phyloP scores from a whole-genome alignment of 1,140 invertebrate genomes.

The Diachasma alloeum region DNA sequence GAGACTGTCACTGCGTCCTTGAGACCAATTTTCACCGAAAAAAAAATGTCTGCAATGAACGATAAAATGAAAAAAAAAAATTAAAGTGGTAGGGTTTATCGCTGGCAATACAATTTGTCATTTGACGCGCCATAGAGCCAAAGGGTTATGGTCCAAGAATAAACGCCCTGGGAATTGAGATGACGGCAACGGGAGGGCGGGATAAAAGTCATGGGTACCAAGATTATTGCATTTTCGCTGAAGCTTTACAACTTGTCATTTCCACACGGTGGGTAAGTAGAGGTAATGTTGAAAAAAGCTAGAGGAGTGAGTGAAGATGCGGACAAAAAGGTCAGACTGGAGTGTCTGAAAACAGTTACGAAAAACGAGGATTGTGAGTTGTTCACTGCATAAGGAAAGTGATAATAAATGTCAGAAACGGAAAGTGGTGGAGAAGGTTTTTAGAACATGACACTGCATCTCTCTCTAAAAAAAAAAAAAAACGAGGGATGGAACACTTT shows the following conservation, averaged over 20 bases:
- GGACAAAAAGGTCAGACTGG: neutral
- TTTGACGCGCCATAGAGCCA: neutral
- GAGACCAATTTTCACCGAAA: neutral
- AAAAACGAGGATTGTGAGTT: neutral
- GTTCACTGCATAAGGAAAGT: neutral
- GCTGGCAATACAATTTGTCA: neutral
- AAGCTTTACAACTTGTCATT: neutral
- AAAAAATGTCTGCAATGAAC: neutral
- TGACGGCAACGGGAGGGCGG: neutral
- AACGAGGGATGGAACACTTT: neutral
- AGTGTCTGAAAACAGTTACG: neutral
- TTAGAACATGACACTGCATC: neutral
- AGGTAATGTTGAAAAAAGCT: neutral
- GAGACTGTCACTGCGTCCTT: too few relatives aligned
- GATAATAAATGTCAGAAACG: constrained; percentile 5
- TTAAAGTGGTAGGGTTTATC: neutral
- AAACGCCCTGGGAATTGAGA: neutral
- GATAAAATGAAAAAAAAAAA: neutral
- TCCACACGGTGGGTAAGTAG: neutral
- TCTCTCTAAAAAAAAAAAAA: neutral
- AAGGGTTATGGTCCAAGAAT: neutral
- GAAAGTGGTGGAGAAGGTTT: neutral
- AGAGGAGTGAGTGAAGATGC: neutral
- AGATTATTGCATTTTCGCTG: neutral
- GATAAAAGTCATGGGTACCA: neutral